phyloP scores from a whole-genome alignment of 2,888 invertebrate genomes.

The Nephrotoma guestfalica region DNA sequence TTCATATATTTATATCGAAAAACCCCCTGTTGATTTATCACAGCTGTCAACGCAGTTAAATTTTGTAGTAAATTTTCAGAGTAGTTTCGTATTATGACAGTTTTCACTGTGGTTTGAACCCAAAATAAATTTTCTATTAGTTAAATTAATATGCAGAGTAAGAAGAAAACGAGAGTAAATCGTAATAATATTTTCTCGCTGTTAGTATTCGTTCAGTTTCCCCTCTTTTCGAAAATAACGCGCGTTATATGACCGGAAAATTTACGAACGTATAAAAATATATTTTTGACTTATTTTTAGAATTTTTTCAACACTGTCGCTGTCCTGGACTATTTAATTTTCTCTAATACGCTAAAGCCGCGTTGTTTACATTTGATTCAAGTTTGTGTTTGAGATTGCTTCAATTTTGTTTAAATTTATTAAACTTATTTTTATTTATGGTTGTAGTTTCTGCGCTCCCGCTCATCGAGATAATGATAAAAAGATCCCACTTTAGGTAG shows the following conservation, averaged over 20 bases:
- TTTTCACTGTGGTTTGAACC: background rate
- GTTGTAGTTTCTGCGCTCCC: too few relatives aligned
- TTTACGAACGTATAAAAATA: background rate
- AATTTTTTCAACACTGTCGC: background rate
- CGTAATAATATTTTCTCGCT: background rate
- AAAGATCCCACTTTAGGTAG: too few relatives aligned
- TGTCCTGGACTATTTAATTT: background rate
- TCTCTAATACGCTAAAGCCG: too few relatives aligned
- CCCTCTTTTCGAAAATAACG: background rate
- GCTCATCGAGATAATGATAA: too few relatives aligned
- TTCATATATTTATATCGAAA: background rate
- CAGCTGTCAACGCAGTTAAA: background rate
- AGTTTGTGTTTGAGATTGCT: too few relatives aligned
- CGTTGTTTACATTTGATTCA: too few relatives aligned
- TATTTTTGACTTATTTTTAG: background rate
- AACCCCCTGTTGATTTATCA: background rate
- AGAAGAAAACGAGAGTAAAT: background rate
- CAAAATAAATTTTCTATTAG: background rate
- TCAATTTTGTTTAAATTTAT: too few relatives aligned
- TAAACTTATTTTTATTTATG: too few relatives aligned
- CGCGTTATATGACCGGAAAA: background rate
- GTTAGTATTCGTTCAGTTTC: background rate
- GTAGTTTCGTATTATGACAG: background rate
- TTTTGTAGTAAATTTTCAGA: background rate
- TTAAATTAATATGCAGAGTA: background rate